phyloP scores from a whole-genome alignment of 1,140 invertebrate species.

The Drosophila kepulauana region DNA sequence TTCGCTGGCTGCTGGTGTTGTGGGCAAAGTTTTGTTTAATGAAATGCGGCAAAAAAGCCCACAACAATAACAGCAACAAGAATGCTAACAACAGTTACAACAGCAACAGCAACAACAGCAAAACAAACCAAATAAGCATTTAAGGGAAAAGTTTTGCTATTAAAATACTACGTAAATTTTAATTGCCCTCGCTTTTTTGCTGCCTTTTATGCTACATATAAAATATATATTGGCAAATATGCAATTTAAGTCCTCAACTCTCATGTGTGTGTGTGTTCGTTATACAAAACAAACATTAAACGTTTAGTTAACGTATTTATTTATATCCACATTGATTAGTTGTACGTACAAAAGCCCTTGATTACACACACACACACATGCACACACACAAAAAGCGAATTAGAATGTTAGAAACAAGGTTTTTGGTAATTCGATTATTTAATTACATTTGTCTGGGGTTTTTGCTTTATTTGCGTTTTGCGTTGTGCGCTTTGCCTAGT shows the following conservation, averaged over 20 bases:
- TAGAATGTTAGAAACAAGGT: neutral
- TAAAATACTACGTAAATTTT: constrained; percentile 82
- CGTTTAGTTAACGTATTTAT: constrained; percentile 35
- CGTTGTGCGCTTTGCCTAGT: constrained; percentile 21
- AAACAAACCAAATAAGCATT: constrained; percentile 80
- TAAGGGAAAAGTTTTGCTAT: constrained; percentile 80
- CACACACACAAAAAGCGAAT: neutral
- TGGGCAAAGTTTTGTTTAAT: constrained; percentile 77
- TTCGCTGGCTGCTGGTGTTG: constrained; percentile 51
- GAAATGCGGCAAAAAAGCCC: constrained; percentile 77
- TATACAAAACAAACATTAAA: constrained; percentile 48
- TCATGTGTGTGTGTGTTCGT: constrained; percentile 36
- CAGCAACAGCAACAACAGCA: constrained; percentile 10
- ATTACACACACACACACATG: neutral
- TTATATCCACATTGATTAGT: constrained; percentile 72
- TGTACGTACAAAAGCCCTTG: constrained; percentile 21
- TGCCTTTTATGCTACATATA: neutral
- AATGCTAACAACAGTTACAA: neutral
- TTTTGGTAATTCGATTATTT: constrained; percentile 77
- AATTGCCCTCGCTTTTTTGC: constrained; percentile 61
- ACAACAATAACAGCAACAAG: constrained; percentile 50
- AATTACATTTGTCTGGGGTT: constrained; percentile 75
- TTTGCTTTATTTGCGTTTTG: constrained; percentile 69
- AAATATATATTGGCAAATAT: constrained; percentile 58
- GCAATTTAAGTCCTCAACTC: constrained; percentile 54